Conservation (phyloP, 2,888 invertebrate genomes). For the Miltochrista miniata region DNA sequence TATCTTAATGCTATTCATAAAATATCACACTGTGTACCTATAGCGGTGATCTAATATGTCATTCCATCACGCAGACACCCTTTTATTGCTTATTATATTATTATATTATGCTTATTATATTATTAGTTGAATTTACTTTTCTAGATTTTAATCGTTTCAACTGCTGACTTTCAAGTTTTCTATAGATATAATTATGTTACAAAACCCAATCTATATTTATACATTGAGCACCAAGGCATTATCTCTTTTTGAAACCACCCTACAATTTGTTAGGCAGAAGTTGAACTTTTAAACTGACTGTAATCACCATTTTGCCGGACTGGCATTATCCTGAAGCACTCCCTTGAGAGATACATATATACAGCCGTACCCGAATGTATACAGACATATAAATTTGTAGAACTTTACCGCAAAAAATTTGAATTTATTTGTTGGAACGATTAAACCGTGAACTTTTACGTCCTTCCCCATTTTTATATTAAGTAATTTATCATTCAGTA, state of each 20-base stretch:
- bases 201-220: neutral
- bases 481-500: neutral
- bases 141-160: too few relatives aligned
- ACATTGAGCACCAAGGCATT: neutral
- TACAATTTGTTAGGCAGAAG: neutral
- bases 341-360: conserved; percentile 5
- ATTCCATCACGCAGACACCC: too few relatives aligned
- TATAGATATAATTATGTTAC: neutral
- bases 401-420: neutral
- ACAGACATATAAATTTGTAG: conserved; percentile 3
- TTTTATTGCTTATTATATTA: too few relatives aligned
- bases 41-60: too few relatives aligned
- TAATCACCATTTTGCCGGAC: conserved; percentile 7
- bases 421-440: neutral
- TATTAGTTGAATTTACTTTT: too few relatives aligned
- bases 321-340: conserved; percentile 2
- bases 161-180: neutral
- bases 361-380: neutral
- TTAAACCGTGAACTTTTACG: neutral
- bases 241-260: neutral
- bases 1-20: too few relatives aligned
- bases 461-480: neutral
- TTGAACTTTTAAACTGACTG: conserved; percentile 5
- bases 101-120: too few relatives aligned
- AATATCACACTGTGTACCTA: too few relatives aligned